Base-by-base conservation (phyloP, 2,113 vertebrate genomes). In the Notarius quadriscutis region DNA sequence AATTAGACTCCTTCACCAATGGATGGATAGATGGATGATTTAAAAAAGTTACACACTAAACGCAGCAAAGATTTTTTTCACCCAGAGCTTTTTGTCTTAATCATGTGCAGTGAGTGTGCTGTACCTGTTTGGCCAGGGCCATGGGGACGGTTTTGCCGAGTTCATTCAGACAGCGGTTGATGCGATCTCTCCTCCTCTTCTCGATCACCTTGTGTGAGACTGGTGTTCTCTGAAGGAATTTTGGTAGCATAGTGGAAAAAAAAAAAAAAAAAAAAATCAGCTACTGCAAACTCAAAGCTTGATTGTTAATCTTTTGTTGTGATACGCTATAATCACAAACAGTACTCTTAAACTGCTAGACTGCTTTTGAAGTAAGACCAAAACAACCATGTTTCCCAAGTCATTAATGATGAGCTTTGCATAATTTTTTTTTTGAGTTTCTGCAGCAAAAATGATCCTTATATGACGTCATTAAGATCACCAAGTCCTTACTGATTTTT, bases 191-290 rank as follows among this genome's bases (percentile, higher is more conserved):
- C 86, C 98, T 95, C 84, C 98, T 93, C 89, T 99, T 99, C 92
- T 99, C 98, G 25, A 99, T 99, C 81, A 99, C 98, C 93, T 99
- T 99, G 92, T 99, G 98, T 65, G 98, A 99, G 77, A 99, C 97
- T 0, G 98, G 97, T 53, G 97, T 97, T 94, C 95, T 97, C 98
- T 99, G 95, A 77, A 22, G 51, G n/a, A 48, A 85, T 75, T 67
- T 30, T n/a, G n/a, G 4, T 18, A 51, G 74, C 6, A 41, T 27
- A 65, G 51, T 62, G 58, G 71, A 51, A 27, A 27, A 57, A 65
- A 63, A 3, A 41, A 41, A n/a, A 51, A 27, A 27, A 57, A 65
- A 41, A 41, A 41, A 41, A 41, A 41, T 41, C 41, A 41, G 41
- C 8, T 18, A 79, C n/a, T 5, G n/a, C 74, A 11, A 77, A 77